These are phyloP conservation scores for Orchesella flavescens DNA, from an alignment of 2,888 invertebrate species.

Conservation along the genomic window DNA sequence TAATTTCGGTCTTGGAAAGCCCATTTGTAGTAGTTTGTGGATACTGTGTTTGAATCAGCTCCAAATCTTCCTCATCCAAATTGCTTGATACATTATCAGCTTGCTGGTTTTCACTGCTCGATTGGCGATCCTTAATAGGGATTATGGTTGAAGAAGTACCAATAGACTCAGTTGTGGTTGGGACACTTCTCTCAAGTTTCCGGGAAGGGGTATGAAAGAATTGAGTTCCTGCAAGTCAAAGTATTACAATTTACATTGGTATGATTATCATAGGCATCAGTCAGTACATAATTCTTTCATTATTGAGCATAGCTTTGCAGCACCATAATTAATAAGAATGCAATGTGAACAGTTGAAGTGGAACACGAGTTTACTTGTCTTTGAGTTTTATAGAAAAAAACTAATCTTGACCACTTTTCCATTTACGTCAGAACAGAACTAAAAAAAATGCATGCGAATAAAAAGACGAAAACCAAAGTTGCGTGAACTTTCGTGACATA, in stretches of 20 bases:
- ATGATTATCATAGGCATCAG: no score
- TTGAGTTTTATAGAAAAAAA: no score
- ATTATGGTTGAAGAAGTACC: not conserved
- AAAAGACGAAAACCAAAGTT: no score
- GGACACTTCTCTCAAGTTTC: constrained; percentile 38
- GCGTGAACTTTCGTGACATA: no score
- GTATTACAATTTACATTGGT: no score
- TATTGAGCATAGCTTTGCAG: no score
- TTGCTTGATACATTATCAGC: no score
- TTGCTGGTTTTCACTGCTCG: not conserved
- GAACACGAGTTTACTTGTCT: no score
- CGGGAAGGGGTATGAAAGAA: not conserved
- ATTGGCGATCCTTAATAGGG: not conserved
- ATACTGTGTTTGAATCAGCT: not conserved
- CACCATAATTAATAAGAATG: no score
- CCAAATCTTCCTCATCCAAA: constrained; percentile 36
- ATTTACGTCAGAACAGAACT: not conserved
- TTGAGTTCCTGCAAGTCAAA: not conserved
- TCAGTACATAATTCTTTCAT: no score
- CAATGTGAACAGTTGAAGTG: no score
- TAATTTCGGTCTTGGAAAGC: not conserved
- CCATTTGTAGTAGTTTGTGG: not conserved
- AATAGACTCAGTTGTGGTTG: not conserved
- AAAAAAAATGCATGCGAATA: not conserved
- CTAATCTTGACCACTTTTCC: not conserved